Conservation (phyloP, 2,113 vertebrate genomes). For the Cephalophus harveyi region DNA sequence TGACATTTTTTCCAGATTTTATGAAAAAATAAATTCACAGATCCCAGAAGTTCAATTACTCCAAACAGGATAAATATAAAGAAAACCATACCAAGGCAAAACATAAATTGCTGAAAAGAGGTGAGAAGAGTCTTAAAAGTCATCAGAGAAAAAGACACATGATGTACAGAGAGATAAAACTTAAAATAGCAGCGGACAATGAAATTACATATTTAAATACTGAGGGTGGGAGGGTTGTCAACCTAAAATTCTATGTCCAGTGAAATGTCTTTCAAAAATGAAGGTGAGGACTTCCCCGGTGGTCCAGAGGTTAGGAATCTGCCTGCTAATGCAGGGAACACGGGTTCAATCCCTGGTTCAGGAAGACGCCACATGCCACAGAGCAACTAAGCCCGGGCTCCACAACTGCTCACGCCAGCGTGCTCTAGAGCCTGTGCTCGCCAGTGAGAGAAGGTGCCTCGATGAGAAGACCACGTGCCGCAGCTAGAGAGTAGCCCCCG, state of each 20-base stretch:
- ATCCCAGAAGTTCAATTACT: background rate
- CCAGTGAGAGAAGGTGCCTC: background rate
- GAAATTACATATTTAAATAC: background rate
- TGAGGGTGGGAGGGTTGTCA: background rate
- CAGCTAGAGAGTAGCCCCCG: background rate
- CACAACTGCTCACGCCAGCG: background rate
- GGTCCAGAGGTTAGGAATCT: background rate
- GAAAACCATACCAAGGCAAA: background rate
- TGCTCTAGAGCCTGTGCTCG: background rate
- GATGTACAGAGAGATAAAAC: background rate
- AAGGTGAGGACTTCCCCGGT: background rate
- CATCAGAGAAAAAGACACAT: background rate
- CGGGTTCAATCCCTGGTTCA: background rate
- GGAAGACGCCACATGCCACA: background rate
- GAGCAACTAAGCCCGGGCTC: background rate
- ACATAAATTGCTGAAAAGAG: background rate
- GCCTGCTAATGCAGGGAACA: background rate
- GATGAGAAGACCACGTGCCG: fast-evolving
- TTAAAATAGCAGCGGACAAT: background rate
- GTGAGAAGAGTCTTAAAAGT: background rate
- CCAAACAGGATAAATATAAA: background rate
- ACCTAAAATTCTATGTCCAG: background rate
- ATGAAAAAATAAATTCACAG: background rate
- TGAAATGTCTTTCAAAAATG: background rate
- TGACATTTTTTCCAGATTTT: background rate